Evolutionary conservation across 2,888 invertebrate species (phyloP).

Genomic region (Apamea monoglypha): DNA sequence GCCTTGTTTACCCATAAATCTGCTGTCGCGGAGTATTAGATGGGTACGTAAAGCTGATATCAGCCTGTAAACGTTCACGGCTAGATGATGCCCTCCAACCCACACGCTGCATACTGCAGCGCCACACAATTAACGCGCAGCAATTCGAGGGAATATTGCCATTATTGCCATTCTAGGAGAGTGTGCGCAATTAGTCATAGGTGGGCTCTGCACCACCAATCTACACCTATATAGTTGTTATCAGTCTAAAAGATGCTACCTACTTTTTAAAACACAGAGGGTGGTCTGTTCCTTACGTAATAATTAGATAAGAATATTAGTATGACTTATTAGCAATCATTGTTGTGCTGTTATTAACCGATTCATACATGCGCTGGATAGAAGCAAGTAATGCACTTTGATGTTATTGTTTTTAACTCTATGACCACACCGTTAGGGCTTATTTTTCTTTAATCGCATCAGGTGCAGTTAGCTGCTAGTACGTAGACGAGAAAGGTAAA

Average conservation of each 20-base stretch:
- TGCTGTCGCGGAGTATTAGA: conserved; percentile 37
- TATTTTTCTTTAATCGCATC: background rate
- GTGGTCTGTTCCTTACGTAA: conserved; percentile 16
- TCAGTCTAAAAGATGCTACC: background rate
- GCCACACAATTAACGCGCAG: background rate
- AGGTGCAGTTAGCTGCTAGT: too few species aligned
- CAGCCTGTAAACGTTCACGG: conserved; percentile 20
- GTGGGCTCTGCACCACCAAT: background rate
- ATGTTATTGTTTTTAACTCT: conserved; percentile 6
- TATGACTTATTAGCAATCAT: conserved; percentile 44
- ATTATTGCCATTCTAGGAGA: background rate
- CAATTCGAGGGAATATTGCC: background rate
- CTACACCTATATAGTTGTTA: too few species aligned
- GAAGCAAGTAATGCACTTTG: background rate
- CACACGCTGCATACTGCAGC: conserved; percentile 6
- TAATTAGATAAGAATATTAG: conserved; percentile 41
- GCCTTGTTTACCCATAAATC: conserved; percentile 67
- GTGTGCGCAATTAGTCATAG: background rate
- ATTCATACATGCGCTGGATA: background rate
- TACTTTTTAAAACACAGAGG: background rate
- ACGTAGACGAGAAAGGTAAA: background rate
- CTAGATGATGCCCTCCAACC: conserved; percentile 46
- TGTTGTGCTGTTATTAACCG: conserved; percentile 29
- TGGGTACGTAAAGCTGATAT: conserved; percentile 51
- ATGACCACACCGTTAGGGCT: background rate